Percentiles rank a stretch among this genome's conserved stretches.
Evolutionary conservation across 2,113 vertebrate species (phyloP).

Genomic region (Grammomys surdaster): DNA sequence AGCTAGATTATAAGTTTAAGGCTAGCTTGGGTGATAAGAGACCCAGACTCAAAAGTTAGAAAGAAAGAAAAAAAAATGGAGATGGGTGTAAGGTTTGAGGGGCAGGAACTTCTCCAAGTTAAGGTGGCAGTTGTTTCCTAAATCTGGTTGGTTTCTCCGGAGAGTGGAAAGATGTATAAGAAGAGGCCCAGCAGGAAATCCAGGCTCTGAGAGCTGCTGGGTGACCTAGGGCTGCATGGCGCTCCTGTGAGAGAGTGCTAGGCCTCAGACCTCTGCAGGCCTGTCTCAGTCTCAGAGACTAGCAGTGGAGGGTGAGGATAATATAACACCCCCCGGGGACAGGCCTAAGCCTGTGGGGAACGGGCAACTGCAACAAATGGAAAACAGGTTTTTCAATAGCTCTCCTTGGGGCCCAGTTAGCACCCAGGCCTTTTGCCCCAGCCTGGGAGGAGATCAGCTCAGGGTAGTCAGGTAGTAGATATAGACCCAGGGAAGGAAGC

Average conservation of each 20-base stretch:
- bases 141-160: neutral
- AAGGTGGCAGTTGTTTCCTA: neutral
- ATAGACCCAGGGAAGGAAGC: conserved; percentile 71
- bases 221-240: neutral
- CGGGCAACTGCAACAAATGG: neutral
- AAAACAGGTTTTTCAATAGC: neutral
- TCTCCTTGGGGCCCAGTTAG: neutral
- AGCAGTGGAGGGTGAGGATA: neutral
- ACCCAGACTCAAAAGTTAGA: neutral
- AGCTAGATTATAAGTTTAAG: neutral
- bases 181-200: neutral
- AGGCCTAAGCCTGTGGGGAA: neutral
- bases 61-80: neutral
- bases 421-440: neutral
- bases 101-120: neutral
- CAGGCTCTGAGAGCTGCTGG: too few relatives aligned
- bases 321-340: neutral
- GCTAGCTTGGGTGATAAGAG: neutral
- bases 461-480: conserved; percentile 70
- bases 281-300: neutral
- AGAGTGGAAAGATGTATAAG: neutral
- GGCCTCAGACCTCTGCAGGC: neutral
- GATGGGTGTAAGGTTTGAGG: neutral
- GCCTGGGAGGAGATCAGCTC: conserved; percentile 66
- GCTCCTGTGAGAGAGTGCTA: neutral